Conservation (phyloP, 92 coral and sea anemone species). For the Heteractis magnifica region DNA sequence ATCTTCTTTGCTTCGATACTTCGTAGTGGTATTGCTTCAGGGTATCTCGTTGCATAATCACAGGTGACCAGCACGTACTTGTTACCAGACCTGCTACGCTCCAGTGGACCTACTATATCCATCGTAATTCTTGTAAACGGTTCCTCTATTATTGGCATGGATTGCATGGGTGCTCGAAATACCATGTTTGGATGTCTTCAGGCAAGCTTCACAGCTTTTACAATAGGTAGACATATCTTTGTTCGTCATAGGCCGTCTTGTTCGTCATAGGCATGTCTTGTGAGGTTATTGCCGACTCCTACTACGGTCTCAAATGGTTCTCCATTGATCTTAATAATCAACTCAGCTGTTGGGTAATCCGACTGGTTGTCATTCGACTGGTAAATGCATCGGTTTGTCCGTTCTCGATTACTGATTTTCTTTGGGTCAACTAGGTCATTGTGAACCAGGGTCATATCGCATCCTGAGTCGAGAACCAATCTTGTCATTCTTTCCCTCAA, state of each 20-base stretch:
- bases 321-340: slow-evolving; percentile 31
- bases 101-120: slow-evolving; percentile 53
- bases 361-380: slow-evolving; percentile 13
- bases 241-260: slow-evolving; percentile 19
- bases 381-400: slow-evolving; percentile 33
- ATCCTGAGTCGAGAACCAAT: slow-evolving; percentile 39
- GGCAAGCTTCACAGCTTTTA: slow-evolving; percentile 26
- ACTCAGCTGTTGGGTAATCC: slow-evolving; percentile 43
- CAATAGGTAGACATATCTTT: slow-evolving; percentile 18
- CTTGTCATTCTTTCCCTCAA: slow-evolving; percentile 22
- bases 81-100: slow-evolving; percentile 28
- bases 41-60: slow-evolving; percentile 50
- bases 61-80: slow-evolving; percentile 38
- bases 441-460: slow-evolving; percentile 42
- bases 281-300: slow-evolving; percentile 36
- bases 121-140: slow-evolving; percentile 52
- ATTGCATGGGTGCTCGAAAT: slow-evolving; percentile 18
- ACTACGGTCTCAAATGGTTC: slow-evolving; percentile 18
- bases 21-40: slow-evolving; percentile 49
- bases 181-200: slow-evolving; percentile 14
- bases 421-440: slow-evolving; percentile 25
- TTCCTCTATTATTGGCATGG: slow-evolving; percentile 40
- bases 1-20: slow-evolving; percentile 33
- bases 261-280: slow-evolving; percentile 40
- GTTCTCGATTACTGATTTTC: slow-evolving; percentile 19